A percentile compares a stretch with the other conserved stretches of the same genome.
Conservation (phyloP, 2,888 invertebrate species). For the Arctia plantaginis region DNA sequence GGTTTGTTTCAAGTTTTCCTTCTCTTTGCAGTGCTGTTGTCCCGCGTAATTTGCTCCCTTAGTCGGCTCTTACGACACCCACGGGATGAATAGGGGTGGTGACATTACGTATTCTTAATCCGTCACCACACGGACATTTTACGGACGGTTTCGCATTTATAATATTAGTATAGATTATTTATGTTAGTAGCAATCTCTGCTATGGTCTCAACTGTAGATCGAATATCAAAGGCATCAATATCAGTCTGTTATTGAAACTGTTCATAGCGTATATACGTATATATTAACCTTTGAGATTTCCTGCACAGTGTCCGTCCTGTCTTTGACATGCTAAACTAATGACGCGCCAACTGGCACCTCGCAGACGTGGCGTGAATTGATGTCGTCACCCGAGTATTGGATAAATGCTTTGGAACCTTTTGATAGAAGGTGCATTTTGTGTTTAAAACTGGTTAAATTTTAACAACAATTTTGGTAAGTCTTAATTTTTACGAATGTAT, state of each 20-base stretch:
- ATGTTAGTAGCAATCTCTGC: background rate
- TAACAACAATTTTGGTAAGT: background rate
- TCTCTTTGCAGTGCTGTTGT: too few relatives aligned
- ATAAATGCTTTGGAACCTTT: constrained; percentile 36
- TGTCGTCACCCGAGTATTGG: constrained; percentile 42
- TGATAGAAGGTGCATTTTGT: constrained; percentile 5
- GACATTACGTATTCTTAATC: too few relatives aligned
- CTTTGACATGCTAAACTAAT: constrained; percentile 59
- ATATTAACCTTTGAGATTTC: constrained; percentile 36
- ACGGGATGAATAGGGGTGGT: too few relatives aligned
- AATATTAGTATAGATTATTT: too few relatives aligned
- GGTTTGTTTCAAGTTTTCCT: too few relatives aligned
- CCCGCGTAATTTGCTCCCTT: too few relatives aligned
- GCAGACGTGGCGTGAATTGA: constrained; percentile 46
- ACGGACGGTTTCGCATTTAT: too few relatives aligned
- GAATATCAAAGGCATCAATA: constrained; percentile 14
- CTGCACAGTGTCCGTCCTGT: constrained; percentile 34
- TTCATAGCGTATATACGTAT: constrained; percentile 14
- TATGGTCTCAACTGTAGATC: background rate
- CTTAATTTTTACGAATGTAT: too few relatives aligned
- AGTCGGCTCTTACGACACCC: too few relatives aligned
- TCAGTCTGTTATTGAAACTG: constrained; percentile 9
- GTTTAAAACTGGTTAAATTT: background rate
- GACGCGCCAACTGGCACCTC: constrained; percentile 42
- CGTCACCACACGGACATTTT: too few relatives aligned